These are phyloP conservation scores for Toxostoma redivivum DNA, from an alignment of 2,113 vertebrate species.

Conservation along the genomic window DNA sequence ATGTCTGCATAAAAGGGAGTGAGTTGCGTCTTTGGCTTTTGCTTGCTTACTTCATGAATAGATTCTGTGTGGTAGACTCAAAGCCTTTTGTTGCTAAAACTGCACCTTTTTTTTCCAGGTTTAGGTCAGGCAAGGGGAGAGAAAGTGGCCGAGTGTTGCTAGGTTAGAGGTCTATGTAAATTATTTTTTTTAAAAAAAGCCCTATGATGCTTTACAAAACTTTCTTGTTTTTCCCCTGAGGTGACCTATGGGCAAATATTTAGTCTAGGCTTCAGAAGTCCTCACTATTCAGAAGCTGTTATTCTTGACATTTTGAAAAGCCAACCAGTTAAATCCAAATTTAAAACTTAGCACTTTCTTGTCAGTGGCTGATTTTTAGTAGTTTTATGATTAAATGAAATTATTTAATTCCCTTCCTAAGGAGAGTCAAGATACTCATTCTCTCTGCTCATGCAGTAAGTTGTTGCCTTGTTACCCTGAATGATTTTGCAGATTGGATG, in stretches of 20 bases:
- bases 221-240: conserved; percentile 1
- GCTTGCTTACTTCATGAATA: not conserved
- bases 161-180: not conserved
- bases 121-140: not conserved
- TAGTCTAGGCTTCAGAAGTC: not conserved
- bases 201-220: not conserved
- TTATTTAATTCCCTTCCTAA: conserved; percentile 4
- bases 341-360: not conserved
- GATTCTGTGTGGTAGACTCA: not conserved
- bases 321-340: not conserved
- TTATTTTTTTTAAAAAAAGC: not conserved
- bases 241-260: conserved; percentile 29
- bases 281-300: not conserved
- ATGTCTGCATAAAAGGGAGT: not conserved
- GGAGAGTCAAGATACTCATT: too few relatives aligned
- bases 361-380: not conserved
- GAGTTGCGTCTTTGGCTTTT: not conserved
- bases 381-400: conserved; percentile 29
- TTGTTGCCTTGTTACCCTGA: not conserved
- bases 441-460: too few relatives aligned
- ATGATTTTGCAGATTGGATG: not conserved
- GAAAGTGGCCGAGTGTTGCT: not conserved
- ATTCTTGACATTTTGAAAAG: conserved; percentile 6
- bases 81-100: not conserved
- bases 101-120: not conserved